Evolutionary conservation across 2,113 vertebrate genomes (phyloP).

Genomic region (Lonchura striata): DNA sequence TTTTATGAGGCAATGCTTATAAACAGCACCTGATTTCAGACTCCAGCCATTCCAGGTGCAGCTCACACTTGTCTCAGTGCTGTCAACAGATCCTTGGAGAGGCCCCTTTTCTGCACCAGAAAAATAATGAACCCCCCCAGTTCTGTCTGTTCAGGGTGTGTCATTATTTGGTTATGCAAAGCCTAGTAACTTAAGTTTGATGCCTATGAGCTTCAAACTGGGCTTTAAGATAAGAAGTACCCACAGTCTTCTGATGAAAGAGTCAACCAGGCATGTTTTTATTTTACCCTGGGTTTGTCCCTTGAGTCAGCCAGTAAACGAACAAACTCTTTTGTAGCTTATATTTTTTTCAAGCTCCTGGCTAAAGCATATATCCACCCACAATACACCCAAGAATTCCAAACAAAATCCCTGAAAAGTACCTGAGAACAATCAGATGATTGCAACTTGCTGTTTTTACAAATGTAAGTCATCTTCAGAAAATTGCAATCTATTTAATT

Average conservation of each 20-base stretch:
- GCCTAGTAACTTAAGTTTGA: neutral
- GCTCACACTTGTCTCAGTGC: neutral
- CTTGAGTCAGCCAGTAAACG: neutral
- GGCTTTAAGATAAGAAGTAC: neutral
- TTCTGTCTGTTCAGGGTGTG: neutral
- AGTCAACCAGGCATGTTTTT: neutral
- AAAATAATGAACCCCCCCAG: neutral
- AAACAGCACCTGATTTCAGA: slow-evolving; percentile 22
- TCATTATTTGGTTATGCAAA: neutral
- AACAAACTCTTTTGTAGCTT: neutral
- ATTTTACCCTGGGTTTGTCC: neutral
- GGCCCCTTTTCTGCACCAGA: neutral
- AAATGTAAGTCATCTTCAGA: neutral
- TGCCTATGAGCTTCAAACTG: neutral
- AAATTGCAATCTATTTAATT: neutral
- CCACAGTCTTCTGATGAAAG: neutral
- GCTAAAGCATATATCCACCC: neutral
- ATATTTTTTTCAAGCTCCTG: neutral
- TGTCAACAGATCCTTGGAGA: neutral
- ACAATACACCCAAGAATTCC: neutral
- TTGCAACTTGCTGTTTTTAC: neutral
- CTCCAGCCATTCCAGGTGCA: slow-evolving; percentile 31
- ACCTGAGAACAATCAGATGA: neutral
- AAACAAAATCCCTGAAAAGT: neutral
- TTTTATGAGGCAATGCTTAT: slow-evolving; percentile 11